These are phyloP conservation scores for Orchesella cincta DNA, from an alignment of 1,140 invertebrate species.

Conservation along the genomic window DNA sequence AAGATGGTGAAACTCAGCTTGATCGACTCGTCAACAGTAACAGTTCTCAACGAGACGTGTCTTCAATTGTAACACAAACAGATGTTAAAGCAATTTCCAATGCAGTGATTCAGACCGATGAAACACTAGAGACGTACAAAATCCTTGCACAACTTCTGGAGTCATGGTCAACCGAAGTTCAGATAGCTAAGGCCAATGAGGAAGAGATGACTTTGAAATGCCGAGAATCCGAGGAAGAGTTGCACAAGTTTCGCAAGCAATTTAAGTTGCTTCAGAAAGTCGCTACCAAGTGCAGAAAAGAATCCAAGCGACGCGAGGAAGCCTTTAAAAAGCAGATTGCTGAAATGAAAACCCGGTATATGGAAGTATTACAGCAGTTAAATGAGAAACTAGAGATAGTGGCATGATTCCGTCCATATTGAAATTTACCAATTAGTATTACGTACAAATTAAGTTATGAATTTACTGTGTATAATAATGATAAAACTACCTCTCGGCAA, in stretches of 20 bases:
- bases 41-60: neutral
- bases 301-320: slow-evolving; percentile 37
- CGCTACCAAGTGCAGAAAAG: slow-evolving; percentile 27
- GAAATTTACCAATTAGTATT: neutral
- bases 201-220: slow-evolving; percentile 29
- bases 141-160: slow-evolving; percentile 37
- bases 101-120: slow-evolving; percentile 43
- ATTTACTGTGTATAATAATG: too few species aligned
- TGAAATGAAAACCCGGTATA: slow-evolving; percentile 33
- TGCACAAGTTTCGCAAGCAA: slow-evolving; percentile 33
- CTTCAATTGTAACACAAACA: neutral
- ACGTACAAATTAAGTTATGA: too few species aligned
- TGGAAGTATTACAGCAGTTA: neutral
- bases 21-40: too few species aligned
- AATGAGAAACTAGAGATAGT: neutral
- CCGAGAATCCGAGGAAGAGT: slow-evolving; percentile 22
- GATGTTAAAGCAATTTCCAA: slow-evolving; percentile 29
- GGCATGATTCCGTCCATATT: neutral
- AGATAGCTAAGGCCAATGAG: slow-evolving; percentile 31
- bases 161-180: slow-evolving; percentile 41
- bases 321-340: slow-evolving; percentile 2
- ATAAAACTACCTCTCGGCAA: neutral
- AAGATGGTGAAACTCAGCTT: neutral
- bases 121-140: slow-evolving; percentile 45
- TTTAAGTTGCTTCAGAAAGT: slow-evolving; percentile 37